Conservation (phyloP, 2,888 invertebrate genomes). For the Chorisops tibialis region DNA sequence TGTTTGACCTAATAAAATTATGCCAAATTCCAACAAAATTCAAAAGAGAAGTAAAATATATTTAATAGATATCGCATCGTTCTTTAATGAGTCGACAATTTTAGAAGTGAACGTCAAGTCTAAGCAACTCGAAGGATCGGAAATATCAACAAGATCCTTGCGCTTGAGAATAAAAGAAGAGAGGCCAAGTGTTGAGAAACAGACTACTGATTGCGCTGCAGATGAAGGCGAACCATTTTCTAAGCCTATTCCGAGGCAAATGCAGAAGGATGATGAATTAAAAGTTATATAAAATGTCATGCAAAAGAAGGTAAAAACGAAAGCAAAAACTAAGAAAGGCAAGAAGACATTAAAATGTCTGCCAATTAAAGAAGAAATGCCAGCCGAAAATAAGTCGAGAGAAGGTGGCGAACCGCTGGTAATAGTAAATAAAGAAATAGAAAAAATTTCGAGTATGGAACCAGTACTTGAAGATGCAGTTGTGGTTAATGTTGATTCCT, state of each 20-base stretch:
- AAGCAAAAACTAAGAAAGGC: background rate
- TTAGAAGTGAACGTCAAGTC: slow-evolving; percentile 12
- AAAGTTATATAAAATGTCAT: background rate
- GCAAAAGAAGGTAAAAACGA: background rate
- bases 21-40: no score
- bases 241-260: no score
- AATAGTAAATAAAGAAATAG: background rate
- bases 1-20: no score
- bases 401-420: slow-evolving; percentile 2
- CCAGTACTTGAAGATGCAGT: slow-evolving; percentile 54
- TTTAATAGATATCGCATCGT: no score
- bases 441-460: slow-evolving; percentile 32
- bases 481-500: slow-evolving; percentile 18
- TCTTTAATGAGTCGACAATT: no score
- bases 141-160: background rate
- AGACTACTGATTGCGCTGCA: no score
- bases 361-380: slow-evolving; percentile 18
- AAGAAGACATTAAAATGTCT: slow-evolving; percentile 14
- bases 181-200: slow-evolving; percentile 14
- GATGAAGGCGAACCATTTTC: no score
- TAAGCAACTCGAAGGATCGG: slow-evolving; percentile 9
- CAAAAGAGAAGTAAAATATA: no score
- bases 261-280: slow-evolving; percentile 10
- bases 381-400: slow-evolving; percentile 12
- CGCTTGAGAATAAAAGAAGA: slow-evolving; percentile 18